Base-by-base conservation (phyloP, 2,113 vertebrate genomes). In the Macrotus californicus region DNA sequence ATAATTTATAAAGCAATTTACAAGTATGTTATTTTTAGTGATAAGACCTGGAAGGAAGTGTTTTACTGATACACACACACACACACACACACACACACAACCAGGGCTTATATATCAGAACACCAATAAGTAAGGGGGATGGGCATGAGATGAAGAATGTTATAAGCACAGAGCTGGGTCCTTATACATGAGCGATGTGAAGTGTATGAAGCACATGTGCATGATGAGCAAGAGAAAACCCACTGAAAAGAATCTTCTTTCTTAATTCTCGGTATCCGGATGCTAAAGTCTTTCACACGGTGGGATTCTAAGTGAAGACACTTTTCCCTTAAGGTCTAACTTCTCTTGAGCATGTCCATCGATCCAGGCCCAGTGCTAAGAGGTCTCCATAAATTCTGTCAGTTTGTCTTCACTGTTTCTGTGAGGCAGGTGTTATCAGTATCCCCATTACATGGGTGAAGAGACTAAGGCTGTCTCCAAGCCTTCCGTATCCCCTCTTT, bases 1-100 rank as follows among this genome's bases (percentile, higher is more conserved):
- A 98, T 98, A 98, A 98, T 98, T 98, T 98, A 98, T 98, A 98
- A 98, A 98, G 98, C 98, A 98, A 98, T 98, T 98, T 98, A 98
- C 97, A 98, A 98, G 98, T 98, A 96, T 97, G 98, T 98, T 98
- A 98, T 98, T 98, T 98, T 98, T 98, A 98, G 97, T 97, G 96
- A 85, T 98, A 97, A 98, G 97, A 97, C 97, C 95, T 94, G 85
- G 92, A 89, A 96, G 97, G 97, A 98, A 96, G 95, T 97, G 95
- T 98, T 98, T 98, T 97, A 96, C 96, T 89, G 87, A 96, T 69
- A 96, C 80, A 96, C 91, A 94, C 79, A 88, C 11, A 80, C 67
- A 52, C 75, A 76, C 73, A 84, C 81, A 84, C 52, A 70, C 64
- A 48, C 80, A 72, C 92, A 56, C 81, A 85, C 76, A 94, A 5